phyloP scores from a whole-genome alignment of 2,797 vertebrate genomes.

The Acipenser ruthenus region DNA sequence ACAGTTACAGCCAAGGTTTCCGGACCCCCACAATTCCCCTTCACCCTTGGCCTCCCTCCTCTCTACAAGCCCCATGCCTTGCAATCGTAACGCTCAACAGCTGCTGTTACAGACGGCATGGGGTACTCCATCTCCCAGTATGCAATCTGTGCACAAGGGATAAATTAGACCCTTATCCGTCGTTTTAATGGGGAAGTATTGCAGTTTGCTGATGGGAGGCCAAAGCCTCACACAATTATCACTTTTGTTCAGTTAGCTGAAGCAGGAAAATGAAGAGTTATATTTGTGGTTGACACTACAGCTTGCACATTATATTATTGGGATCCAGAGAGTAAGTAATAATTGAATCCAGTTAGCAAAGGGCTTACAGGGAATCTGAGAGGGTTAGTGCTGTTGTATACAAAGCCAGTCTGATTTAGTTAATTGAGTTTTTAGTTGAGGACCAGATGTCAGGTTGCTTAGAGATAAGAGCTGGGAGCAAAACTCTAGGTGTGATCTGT shows the following conservation, averaged over 20 bases:
- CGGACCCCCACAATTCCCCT: not conserved
- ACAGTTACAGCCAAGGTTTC: slow-evolving; percentile 10
- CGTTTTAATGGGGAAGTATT: slow-evolving; percentile 32
- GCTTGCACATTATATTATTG: too few relatives aligned
- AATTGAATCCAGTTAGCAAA: too few relatives aligned
- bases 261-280: not conserved
- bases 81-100: slow-evolving; percentile 7
- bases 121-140: slow-evolving; percentile 35
- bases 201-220: slow-evolving; percentile 19
- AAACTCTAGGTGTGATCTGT: too few relatives aligned
- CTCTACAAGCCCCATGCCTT: not conserved
- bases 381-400: too few relatives aligned
- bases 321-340: too few relatives aligned
- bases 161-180: slow-evolving; percentile 28
- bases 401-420: too few relatives aligned
- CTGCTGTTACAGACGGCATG: slow-evolving; percentile 19
- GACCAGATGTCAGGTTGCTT: too few relatives aligned
- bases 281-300: too few relatives aligned
- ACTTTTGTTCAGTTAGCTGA: slow-evolving; percentile 18
- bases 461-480: too few relatives aligned
- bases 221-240: slow-evolving; percentile 23
- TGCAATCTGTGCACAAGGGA: slow-evolving; percentile 27
- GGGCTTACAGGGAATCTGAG: too few relatives aligned
- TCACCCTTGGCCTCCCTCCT: not conserved
- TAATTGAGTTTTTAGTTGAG: too few relatives aligned